Conservation (phyloP, 2,888 invertebrate genomes). For the Drosophila nr. fundita region DNA sequence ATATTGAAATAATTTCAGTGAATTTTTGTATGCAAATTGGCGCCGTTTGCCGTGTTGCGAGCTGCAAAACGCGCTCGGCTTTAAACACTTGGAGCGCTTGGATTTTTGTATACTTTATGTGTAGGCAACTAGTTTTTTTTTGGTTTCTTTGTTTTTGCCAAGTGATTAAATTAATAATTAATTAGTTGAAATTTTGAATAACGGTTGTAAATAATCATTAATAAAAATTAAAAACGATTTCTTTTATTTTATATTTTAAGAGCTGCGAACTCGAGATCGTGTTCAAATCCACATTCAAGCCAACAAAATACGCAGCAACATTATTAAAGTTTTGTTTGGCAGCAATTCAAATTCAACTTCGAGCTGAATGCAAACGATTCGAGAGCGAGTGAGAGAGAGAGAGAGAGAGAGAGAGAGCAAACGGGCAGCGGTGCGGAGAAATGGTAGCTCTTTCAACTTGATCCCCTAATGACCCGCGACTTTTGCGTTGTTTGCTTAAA, state of each 20-base stretch:
- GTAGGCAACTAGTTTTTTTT: conserved; percentile 42
- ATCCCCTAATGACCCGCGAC: conserved; percentile 54
- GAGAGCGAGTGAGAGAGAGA: not conserved
- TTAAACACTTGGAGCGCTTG: conserved; percentile 72
- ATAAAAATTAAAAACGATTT: conserved; percentile 81
- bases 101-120: conserved; percentile 23
- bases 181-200: conserved; percentile 83
- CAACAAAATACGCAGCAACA: conserved; percentile 55
- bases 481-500: conserved; percentile 70
- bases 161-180: conserved; percentile 83
- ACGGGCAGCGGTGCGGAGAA: conserved; percentile 14
- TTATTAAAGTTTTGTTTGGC: conserved; percentile 34
- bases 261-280: conserved; percentile 32
- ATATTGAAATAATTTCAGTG: conserved; percentile 75
- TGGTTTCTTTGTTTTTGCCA: conserved; percentile 60
- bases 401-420: not conserved
- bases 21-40: conserved; percentile 71
- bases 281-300: not conserved
- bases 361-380: conserved; percentile 40
- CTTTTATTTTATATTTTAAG: conserved; percentile 63
- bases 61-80: conserved; percentile 71
- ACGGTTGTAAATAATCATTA: conserved; percentile 83
- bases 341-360: conserved; percentile 35
- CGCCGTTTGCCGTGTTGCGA: conserved; percentile 48
- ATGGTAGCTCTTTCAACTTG: conserved; percentile 48